A percentile compares a stretch with the other conserved stretches of the same genome.
Conservation (phyloP, 2,797 vertebrate genomes). For the Sebastolobus altivelis region DNA sequence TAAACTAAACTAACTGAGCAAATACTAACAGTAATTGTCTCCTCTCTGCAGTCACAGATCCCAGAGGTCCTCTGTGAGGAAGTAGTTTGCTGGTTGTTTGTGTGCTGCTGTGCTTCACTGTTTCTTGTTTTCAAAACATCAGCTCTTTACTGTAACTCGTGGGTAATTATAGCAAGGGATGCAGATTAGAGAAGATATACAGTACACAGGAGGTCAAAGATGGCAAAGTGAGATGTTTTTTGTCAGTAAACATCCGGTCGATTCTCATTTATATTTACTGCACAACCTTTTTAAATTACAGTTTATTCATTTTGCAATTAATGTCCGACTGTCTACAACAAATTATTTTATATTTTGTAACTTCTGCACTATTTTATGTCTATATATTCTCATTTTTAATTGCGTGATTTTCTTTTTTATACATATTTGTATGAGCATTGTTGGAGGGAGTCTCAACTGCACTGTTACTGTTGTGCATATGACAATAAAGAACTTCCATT, state of each 20-base stretch:
- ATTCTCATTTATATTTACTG: background rate
- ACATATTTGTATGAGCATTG: background rate
- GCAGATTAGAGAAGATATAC: slow-evolving; percentile 1
- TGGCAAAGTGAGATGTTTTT: background rate
- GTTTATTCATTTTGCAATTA: background rate
- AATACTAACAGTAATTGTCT: slow-evolving; percentile 21
- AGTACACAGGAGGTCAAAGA: background rate
- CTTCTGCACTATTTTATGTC: background rate
- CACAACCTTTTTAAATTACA: background rate
- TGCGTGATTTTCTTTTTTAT: background rate
- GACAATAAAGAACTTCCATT: background rate
- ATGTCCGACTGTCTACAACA: background rate
- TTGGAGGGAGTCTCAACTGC: background rate
- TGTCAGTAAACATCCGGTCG: background rate
- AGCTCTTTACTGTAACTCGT: slow-evolving; percentile 23
- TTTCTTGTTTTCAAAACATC: slow-evolving; percentile 31
- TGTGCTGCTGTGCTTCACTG: slow-evolving; percentile 29
- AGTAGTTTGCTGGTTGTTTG: slow-evolving; percentile 45
- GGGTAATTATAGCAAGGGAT: background rate
- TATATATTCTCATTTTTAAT: background rate
- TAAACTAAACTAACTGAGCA: slow-evolving; percentile 14
- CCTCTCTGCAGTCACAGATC: slow-evolving; percentile 29
- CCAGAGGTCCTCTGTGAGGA: slow-evolving; percentile 42
- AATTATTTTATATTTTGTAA: background rate
- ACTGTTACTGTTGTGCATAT: background rate